phyloP scores from a whole-genome alignment of 2,113 vertebrate species.

The Caloenas nicobarica region DNA sequence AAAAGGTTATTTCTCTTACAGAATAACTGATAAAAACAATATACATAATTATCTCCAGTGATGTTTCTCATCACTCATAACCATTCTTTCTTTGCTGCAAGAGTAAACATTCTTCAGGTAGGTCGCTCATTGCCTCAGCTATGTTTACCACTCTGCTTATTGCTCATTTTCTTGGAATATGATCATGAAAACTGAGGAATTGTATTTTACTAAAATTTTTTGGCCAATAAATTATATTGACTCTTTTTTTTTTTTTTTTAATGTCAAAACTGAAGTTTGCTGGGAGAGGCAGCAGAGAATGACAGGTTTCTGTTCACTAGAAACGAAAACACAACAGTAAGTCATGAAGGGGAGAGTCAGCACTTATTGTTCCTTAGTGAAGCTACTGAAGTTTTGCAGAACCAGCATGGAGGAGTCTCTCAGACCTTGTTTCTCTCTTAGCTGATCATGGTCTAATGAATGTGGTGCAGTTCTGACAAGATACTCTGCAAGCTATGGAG shows the following conservation, averaged over 20 bases:
- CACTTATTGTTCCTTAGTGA: not conserved
- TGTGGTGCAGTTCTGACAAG: not conserved
- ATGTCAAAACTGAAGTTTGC: not conserved
- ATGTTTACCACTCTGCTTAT: not conserved
- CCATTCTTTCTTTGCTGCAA: not conserved
- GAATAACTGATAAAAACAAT: not conserved
- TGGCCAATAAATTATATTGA: not conserved
- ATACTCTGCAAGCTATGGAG: not conserved
- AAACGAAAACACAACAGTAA: not conserved
- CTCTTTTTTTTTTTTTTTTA: not conserved
- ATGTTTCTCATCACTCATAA: not conserved
- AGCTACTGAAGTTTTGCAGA: not conserved
- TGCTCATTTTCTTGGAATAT: not conserved
- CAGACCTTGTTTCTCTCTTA: not conserved
- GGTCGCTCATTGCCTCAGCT: not conserved
- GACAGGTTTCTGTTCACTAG: not conserved
- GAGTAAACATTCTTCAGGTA: not conserved
- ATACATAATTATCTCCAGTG: not conserved
- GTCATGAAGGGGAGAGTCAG: not conserved
- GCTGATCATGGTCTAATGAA: not conserved
- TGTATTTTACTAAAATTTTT: slow-evolving; percentile 7
- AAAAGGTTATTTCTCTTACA: not conserved
- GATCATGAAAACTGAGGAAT: not conserved
- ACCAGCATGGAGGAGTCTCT: not conserved
- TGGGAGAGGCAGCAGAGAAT: not conserved